phyloP scores from a whole-genome alignment of 1,140 invertebrate species.

The Wiebesia pumilae region DNA sequence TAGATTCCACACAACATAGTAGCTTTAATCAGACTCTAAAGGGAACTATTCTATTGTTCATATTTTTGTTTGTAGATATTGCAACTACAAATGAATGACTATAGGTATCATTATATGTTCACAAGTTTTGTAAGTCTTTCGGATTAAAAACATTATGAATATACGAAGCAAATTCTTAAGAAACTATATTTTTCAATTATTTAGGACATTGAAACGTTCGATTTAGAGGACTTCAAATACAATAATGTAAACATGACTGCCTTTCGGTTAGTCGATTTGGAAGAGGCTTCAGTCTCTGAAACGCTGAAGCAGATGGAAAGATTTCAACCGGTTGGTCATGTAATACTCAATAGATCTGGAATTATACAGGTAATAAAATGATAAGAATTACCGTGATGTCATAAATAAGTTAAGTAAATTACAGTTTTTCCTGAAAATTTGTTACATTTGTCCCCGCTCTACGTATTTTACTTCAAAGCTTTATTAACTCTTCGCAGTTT shows the following conservation, averaged over 20 bases:
- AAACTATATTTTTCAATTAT: constrained; percentile 51
- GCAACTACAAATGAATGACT: constrained; percentile 95
- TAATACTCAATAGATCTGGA: constrained; percentile 84
- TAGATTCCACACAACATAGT: too few species aligned
- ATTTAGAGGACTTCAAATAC: constrained; percentile 95
- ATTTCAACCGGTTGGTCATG: constrained; percentile 88
- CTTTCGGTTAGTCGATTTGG: constrained; percentile 89
- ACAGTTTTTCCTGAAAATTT: too few species aligned
- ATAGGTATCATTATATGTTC: constrained; percentile 94
- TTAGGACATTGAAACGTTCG: constrained; percentile 92
- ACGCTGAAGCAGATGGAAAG: constrained; percentile 90
- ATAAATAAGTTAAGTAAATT: too few species aligned
- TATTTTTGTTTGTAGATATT: constrained; percentile 82
- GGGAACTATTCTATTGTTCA: background rate
- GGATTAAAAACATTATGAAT: background rate
- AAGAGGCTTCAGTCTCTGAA: constrained; percentile 84
- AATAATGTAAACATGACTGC: constrained; percentile 95
- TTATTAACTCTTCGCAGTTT: too few species aligned
- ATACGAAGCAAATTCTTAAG: background rate
- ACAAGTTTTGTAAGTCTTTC: constrained; percentile 90
- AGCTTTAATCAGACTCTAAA: too few species aligned
- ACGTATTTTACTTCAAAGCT: too few species aligned
- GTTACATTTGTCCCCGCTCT: too few species aligned
- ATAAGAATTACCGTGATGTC: too few species aligned
- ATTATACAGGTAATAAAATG: constrained; percentile 80